phyloP scores from a whole-genome alignment of 2,888 invertebrate species.

The Tupiocoris notatus region DNA sequence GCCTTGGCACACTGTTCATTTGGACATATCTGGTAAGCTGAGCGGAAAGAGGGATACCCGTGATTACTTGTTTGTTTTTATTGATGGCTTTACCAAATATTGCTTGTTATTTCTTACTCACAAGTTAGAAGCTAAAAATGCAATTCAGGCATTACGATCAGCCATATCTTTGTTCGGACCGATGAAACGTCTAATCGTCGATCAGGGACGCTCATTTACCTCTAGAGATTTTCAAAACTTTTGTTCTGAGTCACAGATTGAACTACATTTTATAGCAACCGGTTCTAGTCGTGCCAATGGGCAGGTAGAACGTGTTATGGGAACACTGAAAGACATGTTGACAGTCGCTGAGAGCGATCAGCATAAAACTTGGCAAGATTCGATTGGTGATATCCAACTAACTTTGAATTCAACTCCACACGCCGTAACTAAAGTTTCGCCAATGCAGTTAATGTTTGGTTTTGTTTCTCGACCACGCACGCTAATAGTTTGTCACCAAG shows the following conservation, averaged over 20 bases:
- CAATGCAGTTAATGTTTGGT: constrained; percentile 31
- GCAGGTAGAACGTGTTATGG: constrained; percentile 27
- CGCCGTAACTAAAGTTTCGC: constrained; percentile 22
- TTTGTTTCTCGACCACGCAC: constrained; percentile 11
- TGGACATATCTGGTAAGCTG: constrained; percentile 50
- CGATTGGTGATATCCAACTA: constrained; percentile 22
- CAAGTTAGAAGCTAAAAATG: constrained; percentile 50
- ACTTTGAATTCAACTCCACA: constrained; percentile 17
- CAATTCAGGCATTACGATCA: constrained; percentile 43
- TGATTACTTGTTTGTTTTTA: constrained; percentile 50
- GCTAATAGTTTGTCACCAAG: constrained; percentile 7
- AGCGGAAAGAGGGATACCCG: constrained; percentile 50
- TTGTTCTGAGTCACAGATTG: constrained; percentile 41
- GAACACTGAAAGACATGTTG: constrained; percentile 29
- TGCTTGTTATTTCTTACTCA: constrained; percentile 37
- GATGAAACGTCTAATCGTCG: constrained; percentile 46
- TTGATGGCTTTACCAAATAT: constrained; percentile 47
- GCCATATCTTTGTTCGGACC: constrained; percentile 46
- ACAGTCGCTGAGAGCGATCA: constrained; percentile 29
- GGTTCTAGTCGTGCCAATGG: constrained; percentile 50
- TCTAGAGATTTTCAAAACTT: constrained; percentile 45
- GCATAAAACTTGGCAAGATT: constrained; percentile 22
- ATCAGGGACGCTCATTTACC: constrained; percentile 38
- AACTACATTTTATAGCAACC: constrained; percentile 50
- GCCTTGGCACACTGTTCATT: constrained; percentile 52